phyloP scores from a whole-genome alignment of 1,140 invertebrate species.

The Aphis craccivora region DNA sequence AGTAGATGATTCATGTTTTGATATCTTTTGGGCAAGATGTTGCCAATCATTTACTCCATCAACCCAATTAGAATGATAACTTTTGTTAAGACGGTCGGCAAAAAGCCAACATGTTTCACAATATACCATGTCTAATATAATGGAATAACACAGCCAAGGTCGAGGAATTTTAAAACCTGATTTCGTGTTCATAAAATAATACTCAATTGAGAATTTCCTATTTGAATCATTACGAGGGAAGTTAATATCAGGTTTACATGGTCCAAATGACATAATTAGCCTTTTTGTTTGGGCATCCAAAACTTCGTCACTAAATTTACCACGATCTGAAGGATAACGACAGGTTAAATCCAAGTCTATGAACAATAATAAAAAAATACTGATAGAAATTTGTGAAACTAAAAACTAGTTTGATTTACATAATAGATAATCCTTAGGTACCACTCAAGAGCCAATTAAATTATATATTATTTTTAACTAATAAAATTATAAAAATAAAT shows the following conservation, averaged over 20 bases:
- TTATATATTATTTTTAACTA: too few species aligned
- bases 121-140: background rate
- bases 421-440: too few species aligned
- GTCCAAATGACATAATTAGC: background rate
- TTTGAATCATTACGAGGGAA: background rate
- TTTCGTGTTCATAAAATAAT: background rate
- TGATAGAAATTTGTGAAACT: too few species aligned
- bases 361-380: background rate
- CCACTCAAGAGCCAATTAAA: too few species aligned
- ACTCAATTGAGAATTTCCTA: background rate
- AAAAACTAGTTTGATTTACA: too few species aligned
- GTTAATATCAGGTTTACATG: constrained; percentile 4
- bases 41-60: background rate
- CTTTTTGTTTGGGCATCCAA: background rate
- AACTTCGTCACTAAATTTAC: constrained; percentile 59
- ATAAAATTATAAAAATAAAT: too few species aligned
- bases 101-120: constrained; percentile 19
- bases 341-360: background rate
- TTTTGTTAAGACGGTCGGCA: background rate
- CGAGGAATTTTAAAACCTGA: background rate
- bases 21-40: background rate
- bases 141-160: constrained; percentile 7
- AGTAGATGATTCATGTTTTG: background rate
- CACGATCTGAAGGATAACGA: constrained; percentile 56
- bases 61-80: background rate